Base-by-base conservation (phyloP, 2,797 vertebrate genomes). In the Melanitta fusca region DNA sequence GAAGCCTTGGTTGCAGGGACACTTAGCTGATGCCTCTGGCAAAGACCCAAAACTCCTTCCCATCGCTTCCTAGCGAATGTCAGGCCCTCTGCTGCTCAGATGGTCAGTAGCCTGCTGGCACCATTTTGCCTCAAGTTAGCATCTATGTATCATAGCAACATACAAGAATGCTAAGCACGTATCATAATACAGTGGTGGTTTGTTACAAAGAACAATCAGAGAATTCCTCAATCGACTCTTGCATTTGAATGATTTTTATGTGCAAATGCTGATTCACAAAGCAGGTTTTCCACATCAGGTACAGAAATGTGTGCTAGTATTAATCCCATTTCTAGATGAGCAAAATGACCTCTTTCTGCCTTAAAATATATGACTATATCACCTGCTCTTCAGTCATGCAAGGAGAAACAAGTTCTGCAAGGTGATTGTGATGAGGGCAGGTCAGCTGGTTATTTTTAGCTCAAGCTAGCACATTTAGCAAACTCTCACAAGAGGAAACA, bases 401-500 rank as follows among this genome's bases (percentile, higher is more conserved):
- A 96, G 79, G 69, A 93, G 69, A 91, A 96, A 79, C 16, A 65
- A 75, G 75, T 75, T 94, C 70, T 66, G 74, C 69, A 89, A 78
- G 47, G 69, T 94, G 92, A 89, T 39, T 91, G 85, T 89, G 91
- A 75, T 69, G 65, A 93, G 89, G 79, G 89, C 91, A 93, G 95
- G 92, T 95, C 95, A 96, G 73, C 58, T 57, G 41, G 87, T 47
- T 96, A 96, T 97, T 96, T 96, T 96, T 96, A 96, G 91, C 82
- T 70, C 25, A 7, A 92, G 77, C 80, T 91, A 61, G 77, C 68
- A 71, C 66, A 66, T 91, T 74, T 74, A 91, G 72, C 72, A 69
- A 89, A 88, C 91, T 92, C 95, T 89, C 89, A 85, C 75, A 78
- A 79, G 92, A 71, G 78, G 75, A 91, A 94, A 88, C 49, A 78